Base-by-base conservation (phyloP, 1,140 invertebrate genomes). In the Drosophila auraria region DNA sequence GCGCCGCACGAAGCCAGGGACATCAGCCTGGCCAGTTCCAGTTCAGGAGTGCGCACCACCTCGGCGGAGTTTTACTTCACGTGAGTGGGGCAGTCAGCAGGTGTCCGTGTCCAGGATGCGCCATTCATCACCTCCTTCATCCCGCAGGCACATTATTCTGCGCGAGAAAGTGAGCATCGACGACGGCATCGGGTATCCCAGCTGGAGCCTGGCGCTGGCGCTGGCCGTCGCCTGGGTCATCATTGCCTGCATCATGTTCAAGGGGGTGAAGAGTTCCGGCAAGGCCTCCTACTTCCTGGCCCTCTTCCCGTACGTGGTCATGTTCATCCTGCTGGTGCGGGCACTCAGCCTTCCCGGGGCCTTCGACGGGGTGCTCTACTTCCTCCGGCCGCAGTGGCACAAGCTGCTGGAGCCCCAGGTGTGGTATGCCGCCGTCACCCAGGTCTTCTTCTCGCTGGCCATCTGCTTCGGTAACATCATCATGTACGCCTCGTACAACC, bases 241-340 rank as follows among this genome's bases (percentile, higher is more conserved):
- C 17, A 95, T 98, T 23, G 97, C 96, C 80, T 77, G 96, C 25
- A 96, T 97, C 61, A 94, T 97, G 36, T 95, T 96, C 45, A 95
- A 95, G 89, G 97, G 97, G 40, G 96, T 98, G 2, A 95, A 96
- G 83, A 96, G 95, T 77, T 96, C 96, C 0, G 96, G 96, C 50
- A 97, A 96, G 93, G 96, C 95, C 0, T 95, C 97, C 1, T 98
- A 98, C 86, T 97, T 98, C 89, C 94, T 97, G 0, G 97, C 97
- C 0, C 91, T 97, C 4, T 98, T 98, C 87, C 97, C 97, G 0
- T 98, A 98, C 91, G 94, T 97, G 2, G 95, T 98, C 14, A 94
- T 98, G 91, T 91, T 97, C 1, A 95, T 96, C 6, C 92, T 98
- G 4, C 94, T 98, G 2, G 94, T 97, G 8, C 82, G 94, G 94